These are phyloP conservation scores for Taxidea taxus DNA, from an alignment of 2,113 vertebrate species.

Conservation along the genomic window DNA sequence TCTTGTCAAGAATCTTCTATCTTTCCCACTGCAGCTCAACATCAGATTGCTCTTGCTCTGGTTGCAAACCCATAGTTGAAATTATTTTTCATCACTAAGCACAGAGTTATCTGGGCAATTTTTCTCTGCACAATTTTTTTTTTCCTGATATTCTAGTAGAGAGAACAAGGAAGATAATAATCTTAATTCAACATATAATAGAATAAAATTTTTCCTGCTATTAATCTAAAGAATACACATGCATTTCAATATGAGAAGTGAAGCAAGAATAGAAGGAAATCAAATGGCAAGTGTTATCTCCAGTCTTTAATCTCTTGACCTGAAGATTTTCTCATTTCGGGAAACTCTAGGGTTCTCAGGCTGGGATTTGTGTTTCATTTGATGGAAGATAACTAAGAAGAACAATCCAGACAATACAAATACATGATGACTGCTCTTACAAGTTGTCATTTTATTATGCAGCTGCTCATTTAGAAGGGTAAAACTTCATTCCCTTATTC, in stretches of 20 bases:
- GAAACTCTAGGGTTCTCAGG: neutral
- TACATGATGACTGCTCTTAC: slow-evolving; percentile 66
- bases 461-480: neutral
- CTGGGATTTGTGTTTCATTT: slow-evolving; percentile 29
- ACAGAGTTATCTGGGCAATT: slow-evolving; percentile 17
- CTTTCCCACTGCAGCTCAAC: neutral
- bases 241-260: slow-evolving; percentile 44
- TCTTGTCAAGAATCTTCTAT: slow-evolving; percentile 24
- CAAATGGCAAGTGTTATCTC: neutral
- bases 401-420: neutral
- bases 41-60: slow-evolving; percentile 41
- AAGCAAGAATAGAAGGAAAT: slow-evolving; percentile 51
- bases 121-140: slow-evolving; percentile 36
- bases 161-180: slow-evolving; percentile 41
- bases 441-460: slow-evolving; percentile 58
- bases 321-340: neutral
- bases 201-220: slow-evolving; percentile 37
- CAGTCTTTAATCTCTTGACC: slow-evolving; percentile 27
- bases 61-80: slow-evolving; percentile 36
- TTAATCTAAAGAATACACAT: slow-evolving; percentile 53
- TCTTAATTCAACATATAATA: slow-evolving; percentile 51
- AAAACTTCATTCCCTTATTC: neutral
- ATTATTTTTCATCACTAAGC: slow-evolving; percentile 52
- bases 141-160: slow-evolving; percentile 22
- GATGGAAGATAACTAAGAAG: neutral